phyloP scores from a whole-genome alignment of 2,888 invertebrate genomes.

The Masnerella sp. region DNA sequence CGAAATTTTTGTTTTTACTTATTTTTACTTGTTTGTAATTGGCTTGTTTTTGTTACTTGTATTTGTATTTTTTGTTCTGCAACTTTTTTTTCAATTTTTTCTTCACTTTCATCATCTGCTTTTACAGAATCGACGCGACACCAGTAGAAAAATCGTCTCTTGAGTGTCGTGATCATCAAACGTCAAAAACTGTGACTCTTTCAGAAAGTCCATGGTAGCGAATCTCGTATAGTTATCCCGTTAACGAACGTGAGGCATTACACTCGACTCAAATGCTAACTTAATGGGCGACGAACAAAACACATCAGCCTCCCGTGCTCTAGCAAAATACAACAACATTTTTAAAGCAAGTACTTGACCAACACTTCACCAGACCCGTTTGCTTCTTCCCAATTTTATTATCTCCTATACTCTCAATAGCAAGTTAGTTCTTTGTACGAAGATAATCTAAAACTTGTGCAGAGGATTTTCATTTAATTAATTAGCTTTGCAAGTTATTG shows the following conservation, averaged over 20 bases:
- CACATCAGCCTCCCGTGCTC: conserved; percentile 59
- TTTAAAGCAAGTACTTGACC: conserved; percentile 52
- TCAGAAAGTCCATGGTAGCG: conserved; percentile 48
- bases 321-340: conserved; percentile 62
- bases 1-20: too few relatives aligned
- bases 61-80: too few relatives aligned
- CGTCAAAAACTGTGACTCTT: conserved; percentile 40
- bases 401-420: neutral
- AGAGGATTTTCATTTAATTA: conserved; percentile 7
- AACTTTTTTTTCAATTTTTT: too few relatives aligned
- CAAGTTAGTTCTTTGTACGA: conserved; percentile 11
- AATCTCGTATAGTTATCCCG: conserved; percentile 35
- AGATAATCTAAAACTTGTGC: conserved; percentile 24
- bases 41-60: too few relatives aligned
- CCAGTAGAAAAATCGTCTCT: conserved; percentile 42
- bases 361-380: conserved; percentile 24
- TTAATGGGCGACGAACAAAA: conserved; percentile 59
- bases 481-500: neutral
- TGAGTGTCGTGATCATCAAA: conserved; percentile 13
- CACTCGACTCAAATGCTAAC: conserved; percentile 53
- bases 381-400: conserved; percentile 10
- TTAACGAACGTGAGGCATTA: conserved; percentile 50
- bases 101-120: too few relatives aligned
- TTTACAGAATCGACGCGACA: conserved; percentile 45
- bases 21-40: too few relatives aligned